Evolutionary conservation across 2,888 invertebrate species (phyloP).

Genomic region (Tipula unca): DNA sequence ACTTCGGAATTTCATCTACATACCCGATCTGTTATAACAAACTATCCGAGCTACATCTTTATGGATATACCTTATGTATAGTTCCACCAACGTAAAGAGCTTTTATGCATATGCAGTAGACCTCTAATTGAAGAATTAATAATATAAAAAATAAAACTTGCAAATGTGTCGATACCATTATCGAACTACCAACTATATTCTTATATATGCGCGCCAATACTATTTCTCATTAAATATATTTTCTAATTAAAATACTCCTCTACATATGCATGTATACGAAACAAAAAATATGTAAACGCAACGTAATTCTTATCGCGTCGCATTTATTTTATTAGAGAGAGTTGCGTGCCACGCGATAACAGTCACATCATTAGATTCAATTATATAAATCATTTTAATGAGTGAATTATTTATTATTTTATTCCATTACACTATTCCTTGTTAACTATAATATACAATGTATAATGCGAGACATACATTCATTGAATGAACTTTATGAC

Average conservation of each 20-base stretch:
- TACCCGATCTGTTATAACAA: no score
- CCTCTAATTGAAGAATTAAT: neutral
- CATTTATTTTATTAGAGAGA: neutral
- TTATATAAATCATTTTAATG: slow-evolving; percentile 17
- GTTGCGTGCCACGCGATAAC: slow-evolving; percentile 18
- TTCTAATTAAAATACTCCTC: neutral
- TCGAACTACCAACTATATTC: neutral
- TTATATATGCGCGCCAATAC: neutral
- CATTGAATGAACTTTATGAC: neutral
- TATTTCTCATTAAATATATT: neutral
- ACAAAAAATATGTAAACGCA: neutral
- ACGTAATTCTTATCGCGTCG: neutral
- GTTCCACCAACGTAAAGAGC: neutral
- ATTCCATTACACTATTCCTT: neutral
- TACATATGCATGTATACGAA: no score
- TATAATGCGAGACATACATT: neutral
- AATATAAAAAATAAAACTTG: neutral
- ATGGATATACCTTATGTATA: no score
- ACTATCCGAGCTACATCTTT: no score
- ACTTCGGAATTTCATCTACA: no score
- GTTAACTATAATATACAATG: no score
- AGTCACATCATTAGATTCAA: neutral
- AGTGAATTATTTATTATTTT: neutral
- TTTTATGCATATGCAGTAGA: neutral
- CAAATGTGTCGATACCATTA: neutral